Evolutionary conservation across 2,797 vertebrate genomes (phyloP).

Genomic region (Molossus molossus): DNA sequence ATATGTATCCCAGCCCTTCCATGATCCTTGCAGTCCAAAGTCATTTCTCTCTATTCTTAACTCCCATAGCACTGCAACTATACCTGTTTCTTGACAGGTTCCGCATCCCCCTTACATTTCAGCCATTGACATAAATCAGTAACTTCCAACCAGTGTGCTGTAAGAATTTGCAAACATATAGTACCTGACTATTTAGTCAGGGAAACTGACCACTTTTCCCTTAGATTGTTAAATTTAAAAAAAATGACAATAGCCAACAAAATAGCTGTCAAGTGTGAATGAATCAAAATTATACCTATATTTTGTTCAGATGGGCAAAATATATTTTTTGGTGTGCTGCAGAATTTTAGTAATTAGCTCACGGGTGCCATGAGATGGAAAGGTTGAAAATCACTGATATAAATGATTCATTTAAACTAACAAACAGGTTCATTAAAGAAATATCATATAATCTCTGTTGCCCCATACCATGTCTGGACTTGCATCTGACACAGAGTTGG

Average conservation of each 20-base stretch:
- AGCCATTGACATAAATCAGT: neutral
- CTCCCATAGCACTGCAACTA: neutral
- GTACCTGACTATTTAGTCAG: too few species aligned
- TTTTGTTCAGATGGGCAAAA: neutral
- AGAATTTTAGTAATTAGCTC: neutral
- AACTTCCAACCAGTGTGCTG: too few species aligned
- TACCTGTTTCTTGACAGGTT: neutral
- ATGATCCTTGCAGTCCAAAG: neutral
- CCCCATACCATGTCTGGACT: neutral
- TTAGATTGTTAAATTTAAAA: too few species aligned
- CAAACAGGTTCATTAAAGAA: neutral
- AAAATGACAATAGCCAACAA: too few species aligned
- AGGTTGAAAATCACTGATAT: neutral
- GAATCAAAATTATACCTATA: neutral
- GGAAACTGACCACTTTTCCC: too few species aligned
- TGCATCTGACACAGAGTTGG: neutral
- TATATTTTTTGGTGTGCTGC: too few species aligned
- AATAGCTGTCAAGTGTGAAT: too few species aligned
- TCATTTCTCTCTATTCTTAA: neutral
- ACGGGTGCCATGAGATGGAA: neutral
- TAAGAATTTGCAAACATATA: too few species aligned
- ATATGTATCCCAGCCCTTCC: neutral
- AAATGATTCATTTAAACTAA: neutral
- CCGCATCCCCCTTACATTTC: neutral
- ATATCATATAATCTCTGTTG: neutral